Percentiles rank a stretch among this genome's conserved stretches.
These are phyloP conservation scores for Trinorchestia longiramus DNA, from an alignment of 1,140 invertebrate species.

Conservation along the genomic window DNA sequence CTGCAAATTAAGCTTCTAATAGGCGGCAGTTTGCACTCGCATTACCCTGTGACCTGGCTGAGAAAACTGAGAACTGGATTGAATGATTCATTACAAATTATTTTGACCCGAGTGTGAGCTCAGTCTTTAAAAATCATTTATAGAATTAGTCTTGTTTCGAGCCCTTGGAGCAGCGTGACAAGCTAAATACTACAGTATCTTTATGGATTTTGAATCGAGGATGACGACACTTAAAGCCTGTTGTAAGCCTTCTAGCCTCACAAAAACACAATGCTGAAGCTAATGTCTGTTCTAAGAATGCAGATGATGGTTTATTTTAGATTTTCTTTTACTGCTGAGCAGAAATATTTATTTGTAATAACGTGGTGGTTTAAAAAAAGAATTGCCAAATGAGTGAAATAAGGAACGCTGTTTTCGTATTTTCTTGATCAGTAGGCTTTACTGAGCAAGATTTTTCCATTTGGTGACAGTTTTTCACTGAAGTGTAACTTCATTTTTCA, in stretches of 20 bases:
- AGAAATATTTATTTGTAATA: not conserved
- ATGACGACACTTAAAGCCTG: not conserved
- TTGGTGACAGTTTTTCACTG: too few relatives aligned
- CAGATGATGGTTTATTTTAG: not conserved
- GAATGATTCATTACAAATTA: not conserved
- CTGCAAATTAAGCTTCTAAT: not conserved
- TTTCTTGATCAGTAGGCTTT: not conserved
- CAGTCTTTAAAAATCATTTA: not conserved
- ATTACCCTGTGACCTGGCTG: not conserved
- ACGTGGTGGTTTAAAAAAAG: not conserved
- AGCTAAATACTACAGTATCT: not conserved
- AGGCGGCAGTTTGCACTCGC: not conserved
- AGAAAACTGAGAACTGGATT: not conserved
- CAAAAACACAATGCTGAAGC: not conserved
- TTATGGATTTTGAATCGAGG: not conserved
- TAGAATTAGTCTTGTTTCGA: not conserved
- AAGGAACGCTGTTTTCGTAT: not conserved
- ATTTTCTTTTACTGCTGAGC: not conserved
- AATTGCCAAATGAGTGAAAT: not conserved
- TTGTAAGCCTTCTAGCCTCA: not conserved
- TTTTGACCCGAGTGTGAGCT: not conserved
- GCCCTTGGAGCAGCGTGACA: not conserved
- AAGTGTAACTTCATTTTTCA: too few relatives aligned
- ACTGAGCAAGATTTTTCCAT: too few relatives aligned
- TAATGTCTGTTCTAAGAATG: not conserved